These are phyloP conservation scores for Reticulitermes speratus DNA, from an alignment of 1,140 invertebrate species.

Conservation along the genomic window DNA sequence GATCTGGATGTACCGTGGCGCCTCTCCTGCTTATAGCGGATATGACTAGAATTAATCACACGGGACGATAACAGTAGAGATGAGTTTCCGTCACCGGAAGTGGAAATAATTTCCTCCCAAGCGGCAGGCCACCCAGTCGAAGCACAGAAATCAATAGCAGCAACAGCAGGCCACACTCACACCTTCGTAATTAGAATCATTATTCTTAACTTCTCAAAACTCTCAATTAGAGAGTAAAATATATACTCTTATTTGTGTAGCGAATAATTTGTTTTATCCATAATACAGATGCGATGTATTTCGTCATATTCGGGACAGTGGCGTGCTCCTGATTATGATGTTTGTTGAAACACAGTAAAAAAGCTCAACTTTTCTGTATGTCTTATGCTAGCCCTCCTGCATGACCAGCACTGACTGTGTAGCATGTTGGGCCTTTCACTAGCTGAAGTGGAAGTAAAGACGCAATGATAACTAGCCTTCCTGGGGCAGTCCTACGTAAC, in stretches of 20 bases:
- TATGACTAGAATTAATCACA: slow-evolving; percentile 28
- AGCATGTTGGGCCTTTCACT: no score
- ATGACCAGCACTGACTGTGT: no score
- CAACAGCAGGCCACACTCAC: background rate
- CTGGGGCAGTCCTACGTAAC: no score
- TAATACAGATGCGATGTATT: no score
- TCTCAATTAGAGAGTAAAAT: background rate
- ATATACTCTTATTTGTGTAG: background rate
- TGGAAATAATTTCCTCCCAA: slow-evolving; percentile 29
- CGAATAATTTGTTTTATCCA: no score
- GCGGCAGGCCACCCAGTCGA: background rate
- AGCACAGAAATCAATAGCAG: background rate
- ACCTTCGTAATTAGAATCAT: background rate
- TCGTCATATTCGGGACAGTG: no score
- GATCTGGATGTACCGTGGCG: slow-evolving; percentile 7
- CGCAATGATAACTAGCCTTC: no score
- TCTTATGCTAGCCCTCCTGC: no score
- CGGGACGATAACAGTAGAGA: slow-evolving; percentile 26
- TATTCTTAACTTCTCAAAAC: background rate
- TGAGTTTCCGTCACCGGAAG: slow-evolving; percentile 29
- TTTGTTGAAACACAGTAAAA: no score
- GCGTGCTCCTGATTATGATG: no score
- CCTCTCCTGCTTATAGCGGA: slow-evolving; percentile 11
- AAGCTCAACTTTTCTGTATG: no score
- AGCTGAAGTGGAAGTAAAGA: no score